Evolutionary conservation across 2,888 invertebrate species (phyloP), one percentile per base, ranked within the genome.

Genomic region (Lamproptera curius): DNA sequence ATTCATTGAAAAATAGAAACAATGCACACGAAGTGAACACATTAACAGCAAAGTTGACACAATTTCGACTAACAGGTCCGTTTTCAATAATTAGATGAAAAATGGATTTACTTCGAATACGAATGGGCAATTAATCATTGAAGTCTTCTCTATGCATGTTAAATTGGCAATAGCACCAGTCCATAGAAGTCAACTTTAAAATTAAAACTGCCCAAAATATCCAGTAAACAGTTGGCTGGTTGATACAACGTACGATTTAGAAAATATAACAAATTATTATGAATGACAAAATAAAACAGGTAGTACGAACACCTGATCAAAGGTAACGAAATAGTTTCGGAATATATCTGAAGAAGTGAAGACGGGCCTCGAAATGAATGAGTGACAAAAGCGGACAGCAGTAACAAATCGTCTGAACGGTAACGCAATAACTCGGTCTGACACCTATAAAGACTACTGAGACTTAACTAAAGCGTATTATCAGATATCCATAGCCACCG

Each of bases 401-500:
- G n/a, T 44, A 48, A 53, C 58, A 61, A 55, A 66, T 54, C 62
- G 60, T 59, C 65, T 65, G 42, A 65, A 67, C 63, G 63, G 64
- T 26, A 59, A 63, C 48, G 66, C 65, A 65, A 67, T 67, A 63
- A 66, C 62, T 42, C 56, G 58, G 58, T 59, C 57, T 52, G 44
- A n/a, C n/a, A n/a, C n/a, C n/a, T n/a, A n/a, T n/a, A n/a, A n/a
- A n/a, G n/a, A n/a, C n/a, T n/a, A n/a, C n/a, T n/a, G n/a, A n/a
- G 47, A 40, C 47, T 31, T 38, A 41, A 51, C 49, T 48, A 47
- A 51, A 63, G 51, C 43, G 51, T 33, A 58, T 66, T 63, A 67
- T 65, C 63, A 65, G 62, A 53, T 57, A 61, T 58, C 58, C 62
- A 62, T 65, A n/a, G n/a, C n/a, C n/a, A n/a, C n/a, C n/a, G n/a